A percentile compares a stretch with the other conserved stretches of the same genome.
These are phyloP conservation scores for Platycheirus rosarum DNA, from an alignment of 2,888 invertebrate genomes.

Conservation along the genomic window DNA sequence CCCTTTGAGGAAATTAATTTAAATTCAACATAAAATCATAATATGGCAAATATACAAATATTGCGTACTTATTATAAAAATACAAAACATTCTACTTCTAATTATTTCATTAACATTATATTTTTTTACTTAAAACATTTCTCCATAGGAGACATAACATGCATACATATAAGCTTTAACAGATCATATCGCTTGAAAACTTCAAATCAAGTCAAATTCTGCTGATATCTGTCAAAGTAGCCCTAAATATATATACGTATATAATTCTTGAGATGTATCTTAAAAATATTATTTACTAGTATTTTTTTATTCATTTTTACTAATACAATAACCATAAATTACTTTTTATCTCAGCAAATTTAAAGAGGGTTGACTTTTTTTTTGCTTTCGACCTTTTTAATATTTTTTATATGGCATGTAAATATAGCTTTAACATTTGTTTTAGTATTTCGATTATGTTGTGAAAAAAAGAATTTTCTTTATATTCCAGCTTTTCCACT, in stretches of 20 bases:
- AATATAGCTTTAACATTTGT: slow-evolving; percentile 33
- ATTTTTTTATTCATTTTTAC: background rate
- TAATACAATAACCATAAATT: background rate
- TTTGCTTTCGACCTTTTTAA: slow-evolving; percentile 7
- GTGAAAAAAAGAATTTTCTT: no score
- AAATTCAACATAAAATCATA: slow-evolving; percentile 2
- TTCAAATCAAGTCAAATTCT: background rate
- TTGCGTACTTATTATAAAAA: slow-evolving; percentile 67
- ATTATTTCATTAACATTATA: slow-evolving; percentile 15
- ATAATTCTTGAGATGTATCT: no score
- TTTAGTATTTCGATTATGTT: slow-evolving; percentile 47
- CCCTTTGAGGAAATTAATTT: no score
- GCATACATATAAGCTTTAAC: slow-evolving; percentile 13
- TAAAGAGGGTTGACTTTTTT: background rate
- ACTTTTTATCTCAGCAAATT: background rate
- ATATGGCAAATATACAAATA: slow-evolving; percentile 34
- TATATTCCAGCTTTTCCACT: no score
- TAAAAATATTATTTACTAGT: slow-evolving; percentile 3
- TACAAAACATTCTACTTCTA: slow-evolving; percentile 59
- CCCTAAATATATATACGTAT: no score
- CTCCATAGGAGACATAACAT: slow-evolving; percentile 70
- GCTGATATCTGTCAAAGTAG: no score
- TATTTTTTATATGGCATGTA: slow-evolving; percentile 20
- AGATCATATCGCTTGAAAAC: background rate
- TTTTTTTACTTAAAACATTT: slow-evolving; percentile 42